A percentile compares a stretch with the other conserved stretches of the same genome.
phyloP scores from a whole-genome alignment of 1,140 invertebrate species.

The Calephelis virginiensis region DNA sequence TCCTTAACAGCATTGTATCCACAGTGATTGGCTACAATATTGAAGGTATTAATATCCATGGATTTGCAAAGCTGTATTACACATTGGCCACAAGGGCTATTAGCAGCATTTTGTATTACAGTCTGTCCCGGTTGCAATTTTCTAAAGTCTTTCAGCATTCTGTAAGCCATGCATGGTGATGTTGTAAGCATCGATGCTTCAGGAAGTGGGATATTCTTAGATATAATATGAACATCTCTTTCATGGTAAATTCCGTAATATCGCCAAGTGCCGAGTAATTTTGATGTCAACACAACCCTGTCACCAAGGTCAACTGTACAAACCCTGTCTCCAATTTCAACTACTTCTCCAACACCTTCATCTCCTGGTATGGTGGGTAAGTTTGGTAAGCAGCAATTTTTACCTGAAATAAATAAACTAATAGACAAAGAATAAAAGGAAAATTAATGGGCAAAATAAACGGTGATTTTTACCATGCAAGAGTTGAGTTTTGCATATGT shows the following conservation, averaged over 20 bases:
- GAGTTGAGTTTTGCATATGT: too few species aligned
- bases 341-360: constrained; percentile 93
- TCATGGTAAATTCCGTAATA: constrained; percentile 83
- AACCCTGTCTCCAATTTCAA: constrained; percentile 84
- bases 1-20: constrained; percentile 84
- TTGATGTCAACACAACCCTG: constrained; percentile 86
- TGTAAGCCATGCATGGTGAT: constrained; percentile 96
- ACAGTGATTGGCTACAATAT: constrained; percentile 89
- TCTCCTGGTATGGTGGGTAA: constrained; percentile 92
- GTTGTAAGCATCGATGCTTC: constrained; percentile 92
- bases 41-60: constrained; percentile 89
- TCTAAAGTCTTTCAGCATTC: constrained; percentile 95
- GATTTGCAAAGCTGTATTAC: constrained; percentile 92
- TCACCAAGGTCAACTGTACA: constrained; percentile 84
- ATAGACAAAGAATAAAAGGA: neutral
- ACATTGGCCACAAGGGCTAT: constrained; percentile 95
- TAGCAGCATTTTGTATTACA: constrained; percentile 95
- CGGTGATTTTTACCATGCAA: neutral
- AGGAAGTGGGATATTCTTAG: constrained; percentile 82
- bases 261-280: constrained; percentile 91
- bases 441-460: neutral
- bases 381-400: constrained; percentile 88
- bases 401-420: constrained; percentile 69
- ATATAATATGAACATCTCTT: constrained; percentile 83
- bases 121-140: constrained; percentile 84